Conservation (phyloP, 2,888 invertebrate genomes). For the Digitonthophagus gazella region DNA sequence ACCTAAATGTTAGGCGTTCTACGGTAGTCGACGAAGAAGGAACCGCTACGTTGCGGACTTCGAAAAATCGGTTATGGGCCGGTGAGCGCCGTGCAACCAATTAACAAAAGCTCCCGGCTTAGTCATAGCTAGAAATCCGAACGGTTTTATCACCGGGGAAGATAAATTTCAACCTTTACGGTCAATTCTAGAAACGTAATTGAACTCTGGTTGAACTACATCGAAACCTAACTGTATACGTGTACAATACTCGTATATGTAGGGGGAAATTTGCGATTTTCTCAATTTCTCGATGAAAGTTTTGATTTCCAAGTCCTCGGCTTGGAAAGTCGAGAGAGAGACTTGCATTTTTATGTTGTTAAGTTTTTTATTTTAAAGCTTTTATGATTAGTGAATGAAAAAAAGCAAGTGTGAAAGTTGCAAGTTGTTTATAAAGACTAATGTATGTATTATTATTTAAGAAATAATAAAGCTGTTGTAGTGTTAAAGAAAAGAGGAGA, state of each 20-base stretch:
- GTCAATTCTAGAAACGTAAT: not conserved
- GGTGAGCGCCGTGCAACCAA: not conserved
- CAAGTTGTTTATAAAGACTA: not conserved
- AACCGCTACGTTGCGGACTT: not conserved
- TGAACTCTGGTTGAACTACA: no score
- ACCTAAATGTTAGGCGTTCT: not conserved
- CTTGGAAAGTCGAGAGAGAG: not conserved
- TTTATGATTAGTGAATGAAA: not conserved
- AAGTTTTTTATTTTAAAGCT: not conserved
- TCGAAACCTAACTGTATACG: not conserved
- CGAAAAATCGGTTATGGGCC: not conserved
- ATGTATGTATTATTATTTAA: not conserved
- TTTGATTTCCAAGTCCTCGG: not conserved
- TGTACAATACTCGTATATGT: not conserved
- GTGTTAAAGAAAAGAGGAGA: no score
- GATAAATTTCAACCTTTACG: not conserved
- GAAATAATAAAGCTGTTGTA: no score
- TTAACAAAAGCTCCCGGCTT: not conserved
- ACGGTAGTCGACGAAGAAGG: not conserved
- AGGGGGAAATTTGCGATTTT: not conserved
- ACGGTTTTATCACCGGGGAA: not conserved
- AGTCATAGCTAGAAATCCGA: not conserved
- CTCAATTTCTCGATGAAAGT: not conserved
- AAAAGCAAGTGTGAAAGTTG: not conserved
- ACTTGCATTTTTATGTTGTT: not conserved